Percentiles rank a stretch among this genome's conserved stretches.
phyloP scores from a whole-genome alignment of 1,140 invertebrate genomes.

The Lucilia sericata region DNA sequence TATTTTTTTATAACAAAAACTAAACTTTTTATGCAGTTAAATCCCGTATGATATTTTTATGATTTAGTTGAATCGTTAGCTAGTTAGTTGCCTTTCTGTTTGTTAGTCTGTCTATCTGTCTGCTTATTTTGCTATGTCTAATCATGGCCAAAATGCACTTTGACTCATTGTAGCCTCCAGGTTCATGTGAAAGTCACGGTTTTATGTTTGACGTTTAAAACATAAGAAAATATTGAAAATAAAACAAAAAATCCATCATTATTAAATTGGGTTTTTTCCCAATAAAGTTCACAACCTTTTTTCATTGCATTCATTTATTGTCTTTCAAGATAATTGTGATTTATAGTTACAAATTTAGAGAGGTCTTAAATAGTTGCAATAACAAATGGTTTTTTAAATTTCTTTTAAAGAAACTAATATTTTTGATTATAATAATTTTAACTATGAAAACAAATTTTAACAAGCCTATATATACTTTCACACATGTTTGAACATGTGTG shows the following conservation, averaged over 20 bases:
- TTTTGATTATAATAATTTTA: background rate
- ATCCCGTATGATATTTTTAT: background rate
- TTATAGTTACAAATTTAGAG: background rate
- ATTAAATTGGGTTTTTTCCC: slow-evolving; percentile 10
- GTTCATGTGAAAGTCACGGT: slow-evolving; percentile 41
- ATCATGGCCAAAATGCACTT: background rate
- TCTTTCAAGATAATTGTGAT: slow-evolving; percentile 4
- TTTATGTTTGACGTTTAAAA: slow-evolving; percentile 12
- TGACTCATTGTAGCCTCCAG: slow-evolving; percentile 22
- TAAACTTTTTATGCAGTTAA: slow-evolving; percentile 1
- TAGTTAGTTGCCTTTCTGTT: background rate
- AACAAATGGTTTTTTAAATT: background rate
- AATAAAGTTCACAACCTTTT: slow-evolving; percentile 9
- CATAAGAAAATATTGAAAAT: background rate
- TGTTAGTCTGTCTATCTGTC: background rate
- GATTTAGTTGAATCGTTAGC: background rate
- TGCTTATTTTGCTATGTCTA: background rate
- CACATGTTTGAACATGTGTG: too few species aligned
- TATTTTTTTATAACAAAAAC: too few species aligned
- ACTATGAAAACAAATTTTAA: too few species aligned
- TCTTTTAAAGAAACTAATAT: background rate
- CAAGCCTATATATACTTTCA: too few species aligned
- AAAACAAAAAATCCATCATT: background rate
- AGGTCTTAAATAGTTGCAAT: background rate
- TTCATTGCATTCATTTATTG: background rate